Evolutionary conservation across 2,113 vertebrate species (phyloP), one percentile per base, ranked within the genome.

Genomic region (Lamprotornis superbus): DNA sequence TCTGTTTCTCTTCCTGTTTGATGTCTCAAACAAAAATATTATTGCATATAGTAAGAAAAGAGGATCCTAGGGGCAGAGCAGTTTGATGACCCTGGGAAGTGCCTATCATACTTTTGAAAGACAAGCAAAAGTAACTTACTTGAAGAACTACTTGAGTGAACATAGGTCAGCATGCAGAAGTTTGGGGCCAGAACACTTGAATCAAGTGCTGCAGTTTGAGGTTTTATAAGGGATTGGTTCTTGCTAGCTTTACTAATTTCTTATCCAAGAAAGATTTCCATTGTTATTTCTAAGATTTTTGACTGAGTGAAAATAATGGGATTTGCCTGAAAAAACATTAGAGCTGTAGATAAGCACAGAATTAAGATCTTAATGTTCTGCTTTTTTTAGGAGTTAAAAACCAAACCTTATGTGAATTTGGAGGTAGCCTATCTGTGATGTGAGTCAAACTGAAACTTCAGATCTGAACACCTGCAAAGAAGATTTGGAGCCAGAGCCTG

Each of bases 391-490:
- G 82, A 93, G 85, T 90, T 93, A 85, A 93, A 93, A 80, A 2
- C 23, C 82, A 85, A 82, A 86, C 60, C 75, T 76, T 39, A 57
- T 31, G 44, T 92, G 82, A 75, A 77, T 83, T 88, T 88, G 39
- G 71, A 94, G 57, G 50, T 46, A 69, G 53, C 22, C n/a, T 90
- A 2, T 92, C 81, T 92, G 78, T 0, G 0, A 39, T 65, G 52
- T 22, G 40, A 87, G 70, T 91, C 80, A 90, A 90, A 83, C 39
- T 4, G 23, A 88, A 61, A 60, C 76, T 82, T 47, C 91, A 83
- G 50, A 63, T 83, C 59, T 67, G 75, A 93, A 95, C 95, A 96
- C 93, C 92, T 96, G 96, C 83, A 93, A 94, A 97, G 82, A 91
- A 91, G 84, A 97, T 96, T 95, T 97, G 75, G 89, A 97, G 56